These are phyloP conservation scores for Branchinecta sandiegonensis DNA, from an alignment of 2,888 invertebrate genomes.

Conservation along the genomic window DNA sequence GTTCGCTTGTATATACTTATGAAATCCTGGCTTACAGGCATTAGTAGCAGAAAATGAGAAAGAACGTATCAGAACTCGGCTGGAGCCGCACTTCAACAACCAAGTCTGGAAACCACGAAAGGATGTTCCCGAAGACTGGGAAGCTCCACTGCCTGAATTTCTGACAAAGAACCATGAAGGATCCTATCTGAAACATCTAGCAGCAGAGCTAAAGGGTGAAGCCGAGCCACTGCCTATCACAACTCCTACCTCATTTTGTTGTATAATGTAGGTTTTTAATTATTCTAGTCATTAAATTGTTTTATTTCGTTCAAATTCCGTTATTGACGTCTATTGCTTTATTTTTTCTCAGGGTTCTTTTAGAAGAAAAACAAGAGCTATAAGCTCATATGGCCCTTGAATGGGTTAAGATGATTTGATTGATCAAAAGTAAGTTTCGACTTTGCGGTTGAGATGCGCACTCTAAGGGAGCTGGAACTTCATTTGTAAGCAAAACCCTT, in stretches of 20 bases:
- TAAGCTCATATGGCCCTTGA: no score
- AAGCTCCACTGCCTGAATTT: constrained; percentile 60
- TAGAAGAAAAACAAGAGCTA: no score
- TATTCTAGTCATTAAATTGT: no score
- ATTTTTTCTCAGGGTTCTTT: no score
- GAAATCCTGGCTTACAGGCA: constrained; percentile 37
- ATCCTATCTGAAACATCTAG: constrained; percentile 49
- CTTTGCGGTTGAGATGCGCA: no score
- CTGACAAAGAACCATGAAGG: constrained; percentile 50
- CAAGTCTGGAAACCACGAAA: constrained; percentile 61
- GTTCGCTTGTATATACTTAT: no score
- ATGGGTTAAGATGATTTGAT: no score
- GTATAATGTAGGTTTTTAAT: constrained; percentile 11
- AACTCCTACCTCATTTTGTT: neutral
- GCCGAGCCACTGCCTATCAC: constrained; percentile 18
- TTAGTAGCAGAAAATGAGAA: constrained; percentile 57
- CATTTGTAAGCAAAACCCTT: no score
- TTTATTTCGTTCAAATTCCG: no score
- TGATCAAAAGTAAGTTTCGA: no score
- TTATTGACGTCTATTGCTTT: no score
- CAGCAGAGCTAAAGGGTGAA: constrained; percentile 43
- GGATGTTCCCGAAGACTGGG: constrained; percentile 65
- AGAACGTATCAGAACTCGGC: constrained; percentile 44
- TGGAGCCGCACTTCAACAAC: constrained; percentile 54
- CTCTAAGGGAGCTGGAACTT: no score